phyloP scores from a whole-genome alignment of 2,888 invertebrate species.

The Nycteola revayana region DNA sequence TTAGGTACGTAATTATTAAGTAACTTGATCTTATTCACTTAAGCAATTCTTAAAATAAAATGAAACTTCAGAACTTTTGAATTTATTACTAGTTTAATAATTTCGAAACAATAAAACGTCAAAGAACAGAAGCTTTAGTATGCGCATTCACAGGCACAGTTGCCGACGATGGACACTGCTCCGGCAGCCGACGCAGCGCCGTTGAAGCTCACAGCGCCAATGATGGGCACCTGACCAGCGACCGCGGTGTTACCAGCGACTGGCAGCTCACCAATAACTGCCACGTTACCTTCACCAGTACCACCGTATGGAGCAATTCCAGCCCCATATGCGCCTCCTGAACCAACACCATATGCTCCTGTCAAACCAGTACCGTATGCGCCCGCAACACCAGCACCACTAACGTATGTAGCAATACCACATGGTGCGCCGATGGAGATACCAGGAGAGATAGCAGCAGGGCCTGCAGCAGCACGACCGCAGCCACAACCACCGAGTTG shows the following conservation, averaged over 20 bases:
- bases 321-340: neutral
- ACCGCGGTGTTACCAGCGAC: slow-evolving; percentile 40
- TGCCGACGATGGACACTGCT: slow-evolving; percentile 43
- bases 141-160: slow-evolving; percentile 42
- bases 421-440: neutral
- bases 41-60: too few relatives aligned
- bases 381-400: too few relatives aligned
- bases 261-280: slow-evolving; percentile 39
- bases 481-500: neutral
- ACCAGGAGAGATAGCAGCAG: slow-evolving; percentile 4
- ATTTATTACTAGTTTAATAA: too few relatives aligned
- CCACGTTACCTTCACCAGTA: slow-evolving; percentile 36
- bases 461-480: neutral
- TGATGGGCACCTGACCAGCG: slow-evolving; percentile 43
- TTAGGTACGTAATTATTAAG: too few relatives aligned
- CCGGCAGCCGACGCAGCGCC: slow-evolving; percentile 47
- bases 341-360: neutral
- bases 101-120: too few relatives aligned
- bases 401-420: neutral
- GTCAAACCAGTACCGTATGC: too few relatives aligned
- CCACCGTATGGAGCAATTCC: slow-evolving; percentile 17
- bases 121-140: too few relatives aligned
- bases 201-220: slow-evolving; percentile 45
- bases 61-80: too few relatives aligned
- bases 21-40: too few relatives aligned